Evolutionary conservation across 2,113 vertebrate species (phyloP).

Genomic region (Pyxicephalus adspersus): DNA sequence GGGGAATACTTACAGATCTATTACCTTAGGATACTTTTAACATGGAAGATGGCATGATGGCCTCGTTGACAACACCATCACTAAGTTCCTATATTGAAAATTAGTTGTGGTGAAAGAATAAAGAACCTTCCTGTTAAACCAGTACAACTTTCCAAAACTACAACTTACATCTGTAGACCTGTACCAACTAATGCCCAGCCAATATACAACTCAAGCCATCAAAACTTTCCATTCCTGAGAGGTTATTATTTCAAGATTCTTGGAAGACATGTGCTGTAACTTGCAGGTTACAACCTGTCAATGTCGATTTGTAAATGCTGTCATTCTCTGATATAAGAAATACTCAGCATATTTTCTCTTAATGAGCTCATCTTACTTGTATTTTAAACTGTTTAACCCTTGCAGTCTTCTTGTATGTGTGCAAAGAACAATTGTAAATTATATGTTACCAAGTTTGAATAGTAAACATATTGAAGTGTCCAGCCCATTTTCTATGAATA

Average conservation of each 20-base stretch:
- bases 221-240: not conserved
- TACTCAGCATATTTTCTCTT: conserved; percentile 39
- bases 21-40: no score
- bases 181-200: not conserved
- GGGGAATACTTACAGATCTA: no score
- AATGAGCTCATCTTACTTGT: conserved; percentile 42
- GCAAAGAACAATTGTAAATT: not conserved
- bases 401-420: conserved; percentile 1
- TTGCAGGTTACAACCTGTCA: conserved; percentile 46
- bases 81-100: no score
- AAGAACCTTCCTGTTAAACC: no score
- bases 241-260: conserved; percentile 41
- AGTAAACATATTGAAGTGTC: no score
- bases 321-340: conserved; percentile 43
- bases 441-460: not conserved
- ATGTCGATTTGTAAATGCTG: conserved; percentile 53
- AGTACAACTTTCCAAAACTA: no score
- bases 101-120: no score
- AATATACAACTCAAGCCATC: conserved; percentile 2
- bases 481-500: no score
- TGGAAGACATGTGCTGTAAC: conserved; percentile 35
- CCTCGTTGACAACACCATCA: no score
- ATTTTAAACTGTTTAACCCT: not conserved
- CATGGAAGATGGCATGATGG: no score
- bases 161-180: no score